phyloP scores from a whole-genome alignment of 2,888 invertebrate genomes.

The Seladonia tumulorum region DNA sequence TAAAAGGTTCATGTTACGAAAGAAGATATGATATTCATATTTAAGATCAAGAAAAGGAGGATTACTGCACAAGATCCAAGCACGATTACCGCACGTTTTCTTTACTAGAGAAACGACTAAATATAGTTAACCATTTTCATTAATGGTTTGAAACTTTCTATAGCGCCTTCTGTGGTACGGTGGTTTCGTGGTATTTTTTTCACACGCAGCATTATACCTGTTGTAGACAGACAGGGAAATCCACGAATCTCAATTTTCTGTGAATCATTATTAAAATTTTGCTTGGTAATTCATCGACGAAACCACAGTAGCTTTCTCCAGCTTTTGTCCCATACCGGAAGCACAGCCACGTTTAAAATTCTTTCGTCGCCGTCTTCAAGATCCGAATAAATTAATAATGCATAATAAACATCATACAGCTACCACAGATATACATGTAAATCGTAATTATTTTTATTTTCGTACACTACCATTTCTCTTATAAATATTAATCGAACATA shows the following conservation, averaged over 20 bases:
- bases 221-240: slow-evolving; percentile 16
- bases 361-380: not conserved
- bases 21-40: too few species aligned
- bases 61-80: too few species aligned
- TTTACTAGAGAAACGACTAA: too few species aligned
- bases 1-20: too few species aligned
- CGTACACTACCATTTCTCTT: not conserved
- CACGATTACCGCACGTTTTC: too few species aligned
- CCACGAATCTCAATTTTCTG: slow-evolving; percentile 31
- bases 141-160: slow-evolving; percentile 3
- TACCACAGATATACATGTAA: not conserved
- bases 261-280: slow-evolving; percentile 33
- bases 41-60: too few species aligned
- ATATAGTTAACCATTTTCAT: not conserved
- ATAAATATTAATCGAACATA: not conserved
- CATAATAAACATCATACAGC: not conserved
- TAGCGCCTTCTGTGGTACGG: not conserved
- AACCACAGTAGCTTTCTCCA: slow-evolving; percentile 65
- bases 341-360: slow-evolving; percentile 10
- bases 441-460: not conserved
- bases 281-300: slow-evolving; percentile 59
- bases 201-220: slow-evolving; percentile 4
- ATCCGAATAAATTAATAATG: not conserved
- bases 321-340: slow-evolving; percentile 5
- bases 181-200: not conserved